Base-by-base conservation (phyloP, 2,113 vertebrate genomes). In the Sciurus niger region DNA sequence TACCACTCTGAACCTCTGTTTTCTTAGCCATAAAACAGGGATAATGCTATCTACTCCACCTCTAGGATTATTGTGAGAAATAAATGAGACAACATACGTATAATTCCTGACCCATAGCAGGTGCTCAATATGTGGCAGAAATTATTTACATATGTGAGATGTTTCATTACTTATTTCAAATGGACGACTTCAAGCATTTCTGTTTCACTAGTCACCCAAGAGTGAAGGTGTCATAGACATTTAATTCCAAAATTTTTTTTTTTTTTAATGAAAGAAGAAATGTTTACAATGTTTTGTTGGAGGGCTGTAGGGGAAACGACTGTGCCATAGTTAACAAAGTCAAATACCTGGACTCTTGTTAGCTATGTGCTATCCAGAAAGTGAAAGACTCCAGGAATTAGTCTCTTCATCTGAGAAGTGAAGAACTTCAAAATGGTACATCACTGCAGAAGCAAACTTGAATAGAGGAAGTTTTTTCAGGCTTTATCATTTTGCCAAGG, bases 401-500 rank as follows among this genome's bases (percentile, higher is more conserved):
- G 63, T 55, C 51, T 90, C 85, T 83, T 95, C 40, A 55, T 74
- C 32, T 67, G 63, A 87, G 87, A 90, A 86, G 17, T 6, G 16
- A 28, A 28, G 60, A 63, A 63, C 9, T 63, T 25, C 60, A 63
- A 63, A 63, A 10, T 28, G 24, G 28, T 67, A 0, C 12, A 46
- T 76, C 43, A 60, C 10, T n/a, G 43, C 14, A 1, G 8, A 10
- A 67, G 48, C 68, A 43, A 30, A 24, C 83, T 65, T 83, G n/a
- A 73, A 60, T 6, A 86, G 24, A 68, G 16, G 63, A 60, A 24
- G 6, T 63, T 65, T 84, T 63, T 65, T 30, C 20, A 43, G 37
- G 22, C 37, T 37, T 65, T 28, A 24, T n/a, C 22, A 2, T 58
- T 79, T 60, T 92, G 58, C 53, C 72, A 55, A 30, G 74, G 37